phyloP scores from a whole-genome alignment of 2,113 vertebrate species.

The Hoplias malabaricus region DNA sequence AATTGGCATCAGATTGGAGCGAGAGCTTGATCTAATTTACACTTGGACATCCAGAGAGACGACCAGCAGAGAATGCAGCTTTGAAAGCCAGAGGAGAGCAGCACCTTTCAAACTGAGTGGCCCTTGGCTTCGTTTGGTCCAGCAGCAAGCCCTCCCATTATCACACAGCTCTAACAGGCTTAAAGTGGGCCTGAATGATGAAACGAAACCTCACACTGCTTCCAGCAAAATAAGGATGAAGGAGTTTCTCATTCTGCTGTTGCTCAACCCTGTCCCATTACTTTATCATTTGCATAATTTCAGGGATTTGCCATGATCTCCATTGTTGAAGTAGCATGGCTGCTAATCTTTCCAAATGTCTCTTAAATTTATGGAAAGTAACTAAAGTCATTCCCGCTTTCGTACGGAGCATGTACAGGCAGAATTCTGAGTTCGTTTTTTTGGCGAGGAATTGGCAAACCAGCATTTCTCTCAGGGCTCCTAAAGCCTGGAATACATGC shows the following conservation, averaged over 20 bases:
- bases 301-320: background rate
- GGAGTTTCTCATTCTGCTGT: slow-evolving; percentile 3
- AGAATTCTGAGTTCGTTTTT: background rate
- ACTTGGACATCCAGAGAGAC: slow-evolving; percentile 45
- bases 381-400: background rate
- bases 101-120: slow-evolving; percentile 32
- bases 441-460: background rate
- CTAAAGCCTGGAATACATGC: background rate
- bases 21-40: slow-evolving; percentile 62
- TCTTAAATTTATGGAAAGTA: background rate
- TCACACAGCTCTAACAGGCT: background rate
- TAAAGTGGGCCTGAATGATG: background rate
- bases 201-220: background rate
- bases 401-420: too few relatives aligned
- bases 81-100: slow-evolving; percentile 37
- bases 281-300: slow-evolving; percentile 8
- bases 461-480: background rate
- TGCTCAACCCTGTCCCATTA: background rate
- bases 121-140: background rate
- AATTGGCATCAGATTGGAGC: slow-evolving; percentile 64
- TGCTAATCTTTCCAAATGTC: background rate
- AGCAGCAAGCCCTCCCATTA: background rate
- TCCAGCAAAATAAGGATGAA: background rate
- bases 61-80: slow-evolving; percentile 43
- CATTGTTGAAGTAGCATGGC: background rate